Conservation (phyloP, 1,140 invertebrate species). For the Asobara japonica region DNA sequence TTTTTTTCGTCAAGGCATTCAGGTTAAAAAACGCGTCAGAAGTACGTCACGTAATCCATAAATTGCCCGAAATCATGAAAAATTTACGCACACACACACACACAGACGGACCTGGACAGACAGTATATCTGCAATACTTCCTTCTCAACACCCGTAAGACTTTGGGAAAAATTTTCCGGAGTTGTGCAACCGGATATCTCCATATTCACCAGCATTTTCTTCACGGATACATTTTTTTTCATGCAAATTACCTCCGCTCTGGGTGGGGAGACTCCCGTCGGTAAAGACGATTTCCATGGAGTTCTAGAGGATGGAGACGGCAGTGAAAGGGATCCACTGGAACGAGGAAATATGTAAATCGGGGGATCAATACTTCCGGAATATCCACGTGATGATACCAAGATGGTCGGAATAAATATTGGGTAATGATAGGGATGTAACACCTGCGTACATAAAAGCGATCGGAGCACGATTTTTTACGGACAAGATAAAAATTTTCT, state of each 20-base stretch:
- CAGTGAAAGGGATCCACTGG: neutral
- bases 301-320: neutral
- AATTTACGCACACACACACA: too few relatives aligned
- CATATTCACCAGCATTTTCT: neutral
- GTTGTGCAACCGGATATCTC: slow-evolving; percentile 10
- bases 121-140: too few relatives aligned
- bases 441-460: too few relatives aligned
- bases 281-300: neutral
- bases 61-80: too few relatives aligned
- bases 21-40: too few relatives aligned
- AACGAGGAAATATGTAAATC: slow-evolving; percentile 13
- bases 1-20: too few relatives aligned
- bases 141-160: too few relatives aligned
- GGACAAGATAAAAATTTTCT: too few relatives aligned
- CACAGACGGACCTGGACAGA: too few relatives aligned
- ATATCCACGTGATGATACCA: neutral
- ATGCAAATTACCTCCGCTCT: slow-evolving; percentile 21
- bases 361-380: neutral
- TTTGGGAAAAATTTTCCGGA: slow-evolving; percentile 20
- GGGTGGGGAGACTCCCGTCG: neutral
- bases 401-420: neutral
- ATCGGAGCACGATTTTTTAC: too few relatives aligned
- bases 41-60: too few relatives aligned
- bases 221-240: slow-evolving; percentile 7
- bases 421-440: too few relatives aligned